Evolutionary conservation across 1,140 invertebrate species (phyloP).

Genomic region (Dreissena polymorpha): DNA sequence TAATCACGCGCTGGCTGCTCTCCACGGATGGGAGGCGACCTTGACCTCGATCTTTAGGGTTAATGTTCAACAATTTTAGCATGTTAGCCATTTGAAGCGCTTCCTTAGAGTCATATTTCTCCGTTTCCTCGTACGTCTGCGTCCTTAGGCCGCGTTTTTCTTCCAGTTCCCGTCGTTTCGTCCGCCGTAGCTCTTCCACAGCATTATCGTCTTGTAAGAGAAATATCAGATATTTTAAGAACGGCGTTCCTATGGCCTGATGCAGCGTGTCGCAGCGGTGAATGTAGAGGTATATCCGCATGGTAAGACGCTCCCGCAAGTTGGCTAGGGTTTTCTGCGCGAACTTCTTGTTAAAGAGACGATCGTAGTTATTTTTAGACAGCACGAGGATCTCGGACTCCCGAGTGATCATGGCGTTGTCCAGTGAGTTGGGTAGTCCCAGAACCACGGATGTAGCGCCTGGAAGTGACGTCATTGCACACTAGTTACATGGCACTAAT

Average conservation of each 20-base stretch:
- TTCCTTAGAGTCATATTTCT: conserved; percentile 1
- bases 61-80: conserved; percentile 24
- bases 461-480: background rate
- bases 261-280: conserved; percentile 12
- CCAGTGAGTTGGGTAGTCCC: conserved; percentile 15
- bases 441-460: conserved; percentile 36
- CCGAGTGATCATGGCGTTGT: conserved; percentile 43
- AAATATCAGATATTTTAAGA: conserved; percentile 40
- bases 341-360: conserved; percentile 38
- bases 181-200: conserved; percentile 27
- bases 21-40: conserved; percentile 28
- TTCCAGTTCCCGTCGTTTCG: conserved; percentile 41
- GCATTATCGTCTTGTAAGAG: conserved; percentile 44
- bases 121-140: background rate
- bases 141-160: conserved; percentile 4
- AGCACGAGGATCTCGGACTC: conserved; percentile 48
- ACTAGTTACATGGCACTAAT: background rate
- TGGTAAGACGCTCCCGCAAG: conserved; percentile 36
- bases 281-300: conserved; percentile 48
- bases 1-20: conserved; percentile 41
- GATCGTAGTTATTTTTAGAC: conserved; percentile 31
- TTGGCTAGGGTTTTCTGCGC: conserved; percentile 15
- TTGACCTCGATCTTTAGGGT: background rate
- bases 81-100: conserved; percentile 4
- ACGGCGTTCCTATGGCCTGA: conserved; percentile 15